phyloP scores from a whole-genome alignment of 2,797 vertebrate genomes.

The Rhynchotus rufescens region DNA sequence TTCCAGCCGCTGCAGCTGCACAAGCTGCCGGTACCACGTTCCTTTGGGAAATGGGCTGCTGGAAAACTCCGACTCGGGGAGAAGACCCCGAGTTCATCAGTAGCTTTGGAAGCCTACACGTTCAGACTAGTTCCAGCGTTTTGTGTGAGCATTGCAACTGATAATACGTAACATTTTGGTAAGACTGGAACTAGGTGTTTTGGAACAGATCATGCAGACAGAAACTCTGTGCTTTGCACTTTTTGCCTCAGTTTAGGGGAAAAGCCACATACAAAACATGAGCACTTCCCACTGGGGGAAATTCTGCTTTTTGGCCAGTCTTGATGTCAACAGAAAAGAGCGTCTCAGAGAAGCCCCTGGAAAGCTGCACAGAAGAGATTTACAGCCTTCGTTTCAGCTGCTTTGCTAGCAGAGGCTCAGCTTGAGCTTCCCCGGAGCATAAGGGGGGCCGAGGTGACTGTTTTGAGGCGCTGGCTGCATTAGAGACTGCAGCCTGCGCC shows the following conservation, averaged over 20 bases:
- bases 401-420: neutral
- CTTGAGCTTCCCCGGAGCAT: neutral
- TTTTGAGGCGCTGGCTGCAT: neutral
- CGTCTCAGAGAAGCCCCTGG: rapidly evolving
- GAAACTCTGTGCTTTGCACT: neutral
- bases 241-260: neutral
- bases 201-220: neutral
- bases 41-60: neutral
- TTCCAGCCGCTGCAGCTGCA: neutral
- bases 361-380: neutral
- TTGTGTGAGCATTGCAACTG: neutral
- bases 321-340: neutral
- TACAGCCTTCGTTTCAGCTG: neutral
- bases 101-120: neutral
- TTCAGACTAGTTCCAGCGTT: neutral
- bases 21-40: neutral
- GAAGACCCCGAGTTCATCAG: neutral
- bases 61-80: slow-evolving; percentile 34
- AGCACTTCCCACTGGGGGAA: neutral
- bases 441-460: neutral
- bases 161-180: neutral
- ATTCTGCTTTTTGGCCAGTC: neutral
- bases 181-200: neutral
- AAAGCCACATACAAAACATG: neutral
- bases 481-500: neutral